These are phyloP conservation scores for Ellobium chinense DNA, from an alignment of 2,888 invertebrate genomes.

Conservation along the genomic window DNA sequence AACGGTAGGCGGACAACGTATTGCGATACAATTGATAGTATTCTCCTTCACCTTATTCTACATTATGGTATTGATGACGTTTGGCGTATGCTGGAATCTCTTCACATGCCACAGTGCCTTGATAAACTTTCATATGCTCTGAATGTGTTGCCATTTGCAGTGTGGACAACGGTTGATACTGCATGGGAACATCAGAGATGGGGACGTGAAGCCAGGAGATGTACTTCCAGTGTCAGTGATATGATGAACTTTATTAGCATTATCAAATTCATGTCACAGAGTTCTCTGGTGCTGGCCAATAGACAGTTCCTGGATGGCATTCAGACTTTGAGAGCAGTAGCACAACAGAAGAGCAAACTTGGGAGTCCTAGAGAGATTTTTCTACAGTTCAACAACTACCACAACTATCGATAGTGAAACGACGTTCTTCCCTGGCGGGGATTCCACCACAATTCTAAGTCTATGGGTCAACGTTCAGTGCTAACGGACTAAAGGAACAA, in stretches of 20 bases:
- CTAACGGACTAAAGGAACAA: too few relatives aligned
- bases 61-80: slow-evolving; percentile 31
- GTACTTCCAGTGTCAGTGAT: slow-evolving; percentile 8
- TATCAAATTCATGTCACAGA: slow-evolving; percentile 35
- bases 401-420: too few relatives aligned
- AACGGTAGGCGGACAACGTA: too few relatives aligned
- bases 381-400: too few relatives aligned
- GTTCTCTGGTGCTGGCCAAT: slow-evolving; percentile 4
- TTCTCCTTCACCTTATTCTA: slow-evolving; percentile 5
- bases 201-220: too few relatives aligned
- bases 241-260: slow-evolving; percentile 22
- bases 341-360: slow-evolving; percentile 32
- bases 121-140: slow-evolving; percentile 10
- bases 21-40: too few relatives aligned
- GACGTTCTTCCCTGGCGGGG: too few relatives aligned
- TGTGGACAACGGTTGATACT: slow-evolving; percentile 1
- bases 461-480: too few relatives aligned
- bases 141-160: slow-evolving; percentile 34
- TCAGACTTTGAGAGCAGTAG: slow-evolving; percentile 34
- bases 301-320: slow-evolving; percentile 38
- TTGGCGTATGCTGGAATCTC: too few relatives aligned
- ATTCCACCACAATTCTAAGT: too few relatives aligned
- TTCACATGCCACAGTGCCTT: not conserved
- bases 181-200: too few relatives aligned
- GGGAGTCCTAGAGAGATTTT: not conserved